Evolutionary conservation across 2,888 invertebrate species (phyloP), one percentile per base, ranked within the genome.

Genomic region (Watsonalla binaria): DNA sequence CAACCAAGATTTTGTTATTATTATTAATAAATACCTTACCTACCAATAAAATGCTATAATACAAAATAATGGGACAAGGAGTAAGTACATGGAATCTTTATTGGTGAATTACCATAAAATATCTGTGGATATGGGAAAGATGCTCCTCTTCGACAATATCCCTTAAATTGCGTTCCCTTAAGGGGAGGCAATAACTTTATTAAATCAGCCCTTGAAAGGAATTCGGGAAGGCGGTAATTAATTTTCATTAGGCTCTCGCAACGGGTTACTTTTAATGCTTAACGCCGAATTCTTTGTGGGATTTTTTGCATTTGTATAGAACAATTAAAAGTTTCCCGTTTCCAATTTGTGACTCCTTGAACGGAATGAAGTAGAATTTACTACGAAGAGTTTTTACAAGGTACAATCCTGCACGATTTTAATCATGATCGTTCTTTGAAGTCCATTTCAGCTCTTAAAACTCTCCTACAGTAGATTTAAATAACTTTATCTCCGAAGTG

Each of bases 201-300:
- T 70, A 72, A 75, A 75, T 74, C 69, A 65, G 63, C 61, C 63
- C 70, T 68, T 54, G 56, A 59, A 62, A 67, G 67, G 64, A 69
- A 72, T 72, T 66, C 57, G 34, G 53, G 57, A 58, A 66, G 73
- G 60, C 59, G 62, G 69, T 72, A 76, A 82, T 80, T 78, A 79
- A 79, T 80, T 80, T 76, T 70, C 76, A 77, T 78, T 74, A 72
- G 64, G 56, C 59, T 58, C 54, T 53, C 58, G 56, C 49, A 65
- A 62, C 60, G 65, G 64, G 59, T 71, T 68, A 64, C 63, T 70
- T 69, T 63, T 64, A 70, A 62, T 59, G 60, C 61, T 63, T 56
- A 39, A 49, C 46, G 54, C 54, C 52, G 54, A 65, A 68, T 55
- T 52, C 52, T 51, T 45, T 47, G 34, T 45, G 53, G 56, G 51